These are phyloP conservation scores for Chironomus tepperi DNA, from an alignment of 1,140 invertebrate genomes.

Conservation along the genomic window DNA sequence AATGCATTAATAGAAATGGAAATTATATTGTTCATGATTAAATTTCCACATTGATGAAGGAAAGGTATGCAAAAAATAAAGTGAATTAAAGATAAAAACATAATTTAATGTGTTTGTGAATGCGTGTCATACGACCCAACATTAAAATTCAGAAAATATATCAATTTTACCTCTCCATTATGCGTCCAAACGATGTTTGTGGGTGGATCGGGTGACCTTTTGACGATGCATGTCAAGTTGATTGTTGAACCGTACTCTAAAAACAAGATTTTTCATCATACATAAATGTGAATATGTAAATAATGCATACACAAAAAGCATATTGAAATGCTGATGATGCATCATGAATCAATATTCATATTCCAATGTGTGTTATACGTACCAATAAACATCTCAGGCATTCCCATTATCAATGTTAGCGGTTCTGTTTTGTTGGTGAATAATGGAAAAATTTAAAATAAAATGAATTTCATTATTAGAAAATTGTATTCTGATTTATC, in stretches of 20 bases:
- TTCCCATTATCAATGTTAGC: not conserved
- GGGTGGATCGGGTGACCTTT: constrained; percentile 62
- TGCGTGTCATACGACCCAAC: not conserved
- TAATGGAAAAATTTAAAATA: too few relatives aligned
- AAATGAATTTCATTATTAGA: too few relatives aligned
- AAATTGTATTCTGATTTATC: too few relatives aligned
- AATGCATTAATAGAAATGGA: too few relatives aligned
- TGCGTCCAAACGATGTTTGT: constrained; percentile 63
- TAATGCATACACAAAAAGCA: too few relatives aligned
- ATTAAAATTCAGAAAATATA: too few relatives aligned
- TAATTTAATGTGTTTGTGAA: not conserved
- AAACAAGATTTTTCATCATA: not conserved
- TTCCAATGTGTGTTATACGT: not conserved
- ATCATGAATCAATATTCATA: not conserved
- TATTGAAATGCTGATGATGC: too few relatives aligned
- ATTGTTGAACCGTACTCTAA: constrained; percentile 56
- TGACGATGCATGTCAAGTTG: constrained; percentile 68
- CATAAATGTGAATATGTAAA: not conserved
- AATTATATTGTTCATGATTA: too few relatives aligned
- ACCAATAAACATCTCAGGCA: constrained; percentile 10
- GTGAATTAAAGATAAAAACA: too few relatives aligned
- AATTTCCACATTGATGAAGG: too few relatives aligned
- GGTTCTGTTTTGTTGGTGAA: not conserved
- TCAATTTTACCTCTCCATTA: constrained; percentile 39
- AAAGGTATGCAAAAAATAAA: too few relatives aligned